Evolutionary conservation across 2,797 vertebrate genomes (phyloP).

Genomic region (Gymnoscopelus microlampas): DNA sequence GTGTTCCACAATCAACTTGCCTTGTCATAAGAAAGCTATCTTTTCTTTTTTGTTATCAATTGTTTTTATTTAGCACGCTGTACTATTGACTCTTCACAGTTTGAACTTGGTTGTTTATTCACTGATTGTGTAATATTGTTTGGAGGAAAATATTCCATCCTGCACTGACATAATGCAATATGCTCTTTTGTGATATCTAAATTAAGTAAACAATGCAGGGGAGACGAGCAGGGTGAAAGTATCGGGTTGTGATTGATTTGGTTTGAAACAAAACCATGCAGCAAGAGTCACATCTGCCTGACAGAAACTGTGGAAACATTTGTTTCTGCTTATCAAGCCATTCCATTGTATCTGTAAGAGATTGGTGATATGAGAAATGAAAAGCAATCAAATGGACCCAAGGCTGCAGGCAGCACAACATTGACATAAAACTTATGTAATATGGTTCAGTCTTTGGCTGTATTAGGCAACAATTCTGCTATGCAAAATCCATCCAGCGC

Average conservation of each 20-base stretch:
- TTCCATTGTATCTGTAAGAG: slow-evolving; percentile 46
- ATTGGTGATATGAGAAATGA: slow-evolving; percentile 36
- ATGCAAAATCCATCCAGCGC: slow-evolving; percentile 53
- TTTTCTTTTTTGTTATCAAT: too few species aligned
- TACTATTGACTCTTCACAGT: too few species aligned
- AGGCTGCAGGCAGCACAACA: slow-evolving; percentile 14
- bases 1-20: too few species aligned
- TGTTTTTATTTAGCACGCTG: too few species aligned
- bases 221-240: slow-evolving; percentile 39
- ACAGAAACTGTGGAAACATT: slow-evolving; percentile 63
- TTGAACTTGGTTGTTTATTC: not conserved
- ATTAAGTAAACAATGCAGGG: slow-evolving; percentile 29
- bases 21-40: too few species aligned
- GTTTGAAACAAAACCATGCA: slow-evolving; percentile 34
- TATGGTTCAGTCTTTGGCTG: slow-evolving; percentile 41
- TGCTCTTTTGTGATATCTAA: slow-evolving; percentile 1
- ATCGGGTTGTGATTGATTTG: slow-evolving; percentile 46
- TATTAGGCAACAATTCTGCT: slow-evolving; percentile 24
- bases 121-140: not conserved
- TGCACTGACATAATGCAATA: not conserved
- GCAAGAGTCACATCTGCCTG: slow-evolving; percentile 55
- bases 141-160: not conserved
- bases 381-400: slow-evolving; percentile 33
- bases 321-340: slow-evolving; percentile 61
- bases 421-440: slow-evolving; percentile 39